phyloP scores from a whole-genome alignment of 2,113 vertebrate genomes.

The Egretta garzetta region DNA sequence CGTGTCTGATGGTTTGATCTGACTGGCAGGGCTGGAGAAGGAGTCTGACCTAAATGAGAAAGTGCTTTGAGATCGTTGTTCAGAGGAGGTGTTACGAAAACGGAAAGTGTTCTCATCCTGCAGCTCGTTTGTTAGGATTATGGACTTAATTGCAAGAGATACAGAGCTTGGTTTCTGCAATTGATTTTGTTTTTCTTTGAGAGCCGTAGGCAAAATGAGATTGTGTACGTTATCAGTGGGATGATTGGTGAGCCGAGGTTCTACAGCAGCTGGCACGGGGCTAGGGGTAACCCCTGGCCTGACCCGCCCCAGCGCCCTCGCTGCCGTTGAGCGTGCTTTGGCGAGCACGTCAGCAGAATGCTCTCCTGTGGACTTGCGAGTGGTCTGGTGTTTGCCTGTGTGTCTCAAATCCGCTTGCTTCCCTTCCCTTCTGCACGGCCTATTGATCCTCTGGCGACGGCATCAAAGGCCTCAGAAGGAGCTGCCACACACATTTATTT shows the following conservation, averaged over 20 bases:
- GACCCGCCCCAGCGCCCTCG: background rate
- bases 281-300: background rate
- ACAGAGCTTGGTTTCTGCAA: background rate
- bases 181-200: background rate
- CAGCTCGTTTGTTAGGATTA: background rate
- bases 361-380: background rate
- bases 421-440: background rate
- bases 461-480: background rate
- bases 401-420: background rate
- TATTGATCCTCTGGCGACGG: background rate
- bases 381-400: background rate
- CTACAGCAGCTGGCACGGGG: background rate
- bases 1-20: background rate
- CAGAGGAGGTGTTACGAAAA: background rate
- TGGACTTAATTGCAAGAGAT: background rate
- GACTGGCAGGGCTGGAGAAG: background rate
- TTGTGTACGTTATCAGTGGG: background rate
- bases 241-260: background rate
- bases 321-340: background rate
- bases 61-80: background rate
- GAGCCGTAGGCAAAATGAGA: background rate
- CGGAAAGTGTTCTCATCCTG: background rate
- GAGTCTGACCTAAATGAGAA: background rate
- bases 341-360: fast-evolving
- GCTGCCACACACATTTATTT: background rate